These are phyloP conservation scores for Drosophila ficusphila DNA, from an alignment of 1,140 invertebrate genomes.

Conservation along the genomic window DNA sequence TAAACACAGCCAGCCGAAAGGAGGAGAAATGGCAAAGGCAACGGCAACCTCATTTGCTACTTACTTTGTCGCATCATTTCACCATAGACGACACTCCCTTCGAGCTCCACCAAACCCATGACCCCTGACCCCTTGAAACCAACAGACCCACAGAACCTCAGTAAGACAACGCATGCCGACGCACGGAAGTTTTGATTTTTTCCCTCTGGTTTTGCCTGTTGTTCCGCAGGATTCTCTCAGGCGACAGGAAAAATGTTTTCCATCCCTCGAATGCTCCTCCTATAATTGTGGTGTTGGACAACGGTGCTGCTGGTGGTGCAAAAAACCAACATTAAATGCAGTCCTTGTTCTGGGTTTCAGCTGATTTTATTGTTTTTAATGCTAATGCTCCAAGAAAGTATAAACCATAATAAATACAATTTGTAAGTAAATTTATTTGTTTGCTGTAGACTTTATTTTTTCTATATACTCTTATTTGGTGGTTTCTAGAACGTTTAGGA, in stretches of 20 bases:
- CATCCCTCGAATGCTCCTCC: conserved; percentile 29
- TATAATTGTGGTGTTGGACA: conserved; percentile 46
- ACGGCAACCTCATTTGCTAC: conserved; percentile 73
- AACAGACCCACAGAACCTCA: conserved; percentile 13
- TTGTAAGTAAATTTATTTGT: no score
- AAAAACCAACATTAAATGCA: conserved; percentile 4
- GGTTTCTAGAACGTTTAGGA: background rate
- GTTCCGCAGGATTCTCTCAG: conserved; percentile 22
- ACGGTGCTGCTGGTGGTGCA: conserved; percentile 4
- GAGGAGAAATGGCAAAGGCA: conserved; percentile 31
- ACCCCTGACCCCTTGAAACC: background rate
- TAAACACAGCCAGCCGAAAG: conserved; percentile 57
- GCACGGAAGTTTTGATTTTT: conserved; percentile 50
- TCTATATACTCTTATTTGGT: no score
- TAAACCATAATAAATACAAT: no score
- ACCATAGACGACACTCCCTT: conserved; percentile 34
- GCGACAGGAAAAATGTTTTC: conserved; percentile 36
- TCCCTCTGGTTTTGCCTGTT: conserved; percentile 12
- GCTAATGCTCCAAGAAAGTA: no score
- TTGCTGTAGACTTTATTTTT: no score
- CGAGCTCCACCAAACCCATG: background rate
- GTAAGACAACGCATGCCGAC: conserved; percentile 58
- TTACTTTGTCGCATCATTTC: conserved; percentile 82
- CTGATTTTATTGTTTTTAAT: background rate
- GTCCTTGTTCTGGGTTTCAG: conserved; percentile 1